phyloP scores from a whole-genome alignment of 64 coral and sea anemone species.

The Actinia equina region DNA sequence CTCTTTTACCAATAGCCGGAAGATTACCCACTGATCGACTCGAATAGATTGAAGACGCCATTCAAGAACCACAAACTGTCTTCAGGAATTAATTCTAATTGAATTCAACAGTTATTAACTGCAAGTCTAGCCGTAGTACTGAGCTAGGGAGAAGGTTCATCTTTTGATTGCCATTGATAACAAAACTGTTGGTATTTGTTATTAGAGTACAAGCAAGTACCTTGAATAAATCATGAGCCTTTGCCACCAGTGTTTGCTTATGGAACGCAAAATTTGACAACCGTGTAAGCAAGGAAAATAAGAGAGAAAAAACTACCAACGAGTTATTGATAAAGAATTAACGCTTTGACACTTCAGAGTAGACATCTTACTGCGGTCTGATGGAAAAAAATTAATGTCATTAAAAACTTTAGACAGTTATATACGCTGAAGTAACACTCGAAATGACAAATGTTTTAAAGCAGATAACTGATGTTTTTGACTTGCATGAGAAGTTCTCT shows the following conservation, averaged over 20 bases:
- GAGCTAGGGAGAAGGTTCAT: neutral
- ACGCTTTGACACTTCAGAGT: neutral
- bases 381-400: neutral
- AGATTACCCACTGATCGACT: slow-evolving; percentile 15
- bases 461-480: no score
- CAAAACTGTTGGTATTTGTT: neutral
- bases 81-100: neutral
- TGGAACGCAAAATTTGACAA: neutral
- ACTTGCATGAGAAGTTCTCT: no score
- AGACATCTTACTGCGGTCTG: neutral
- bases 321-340: neutral
- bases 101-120: neutral
- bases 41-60: neutral
- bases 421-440: no score
- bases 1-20: slow-evolving; percentile 57
- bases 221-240: slow-evolving; percentile 10
- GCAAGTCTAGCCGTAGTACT: neutral
- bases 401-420: neutral
- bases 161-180: slow-evolving; percentile 1
- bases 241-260: slow-evolving; percentile 15
- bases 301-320: neutral
- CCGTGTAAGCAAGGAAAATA: neutral
- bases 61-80: neutral
- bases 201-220: neutral
- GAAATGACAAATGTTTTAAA: no score